phyloP scores from a whole-genome alignment of 1,140 invertebrate species.

The Cydia amplana region DNA sequence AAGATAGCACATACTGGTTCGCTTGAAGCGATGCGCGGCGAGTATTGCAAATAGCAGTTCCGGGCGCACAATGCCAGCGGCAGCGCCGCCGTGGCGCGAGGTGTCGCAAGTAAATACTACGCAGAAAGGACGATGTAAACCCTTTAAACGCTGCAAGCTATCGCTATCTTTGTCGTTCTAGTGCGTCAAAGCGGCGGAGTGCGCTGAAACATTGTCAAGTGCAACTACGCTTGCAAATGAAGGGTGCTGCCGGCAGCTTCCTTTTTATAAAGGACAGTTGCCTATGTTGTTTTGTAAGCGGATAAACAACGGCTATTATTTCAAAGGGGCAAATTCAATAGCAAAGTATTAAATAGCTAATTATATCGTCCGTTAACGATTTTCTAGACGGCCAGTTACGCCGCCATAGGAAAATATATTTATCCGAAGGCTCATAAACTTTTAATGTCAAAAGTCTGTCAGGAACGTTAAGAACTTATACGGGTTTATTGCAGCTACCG shows the following conservation, averaged over 20 bases:
- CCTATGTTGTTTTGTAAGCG: not conserved
- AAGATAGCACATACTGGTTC: not conserved
- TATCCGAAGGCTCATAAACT: conserved; percentile 12
- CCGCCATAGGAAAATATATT: not conserved
- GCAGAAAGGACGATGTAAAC: conserved; percentile 13
- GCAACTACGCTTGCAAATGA: conserved; percentile 29
- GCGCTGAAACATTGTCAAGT: conserved; percentile 25
- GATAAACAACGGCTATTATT: not conserved
- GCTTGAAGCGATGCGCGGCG: not conserved
- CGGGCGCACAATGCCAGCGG: not conserved
- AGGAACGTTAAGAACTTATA: conserved; percentile 28
- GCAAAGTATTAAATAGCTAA: not conserved
- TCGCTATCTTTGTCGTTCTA: conserved; percentile 12
- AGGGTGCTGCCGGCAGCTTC: conserved; percentile 21
- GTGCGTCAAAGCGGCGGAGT: conserved; percentile 19
- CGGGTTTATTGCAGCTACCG: conserved; percentile 26
- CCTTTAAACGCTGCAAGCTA: conserved; percentile 1
- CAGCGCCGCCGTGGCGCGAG: not conserved
- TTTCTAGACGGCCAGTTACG: not conserved
- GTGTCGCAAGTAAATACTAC: conserved; percentile 20
- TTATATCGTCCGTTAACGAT: not conserved
- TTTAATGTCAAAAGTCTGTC: conserved; percentile 27
- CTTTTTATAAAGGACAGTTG: conserved; percentile 8
- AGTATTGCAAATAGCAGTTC: not conserved
- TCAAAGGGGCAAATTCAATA: not conserved